Conservation (phyloP, 2,797 vertebrate genomes). For the Poeciliopsis turneri region DNA sequence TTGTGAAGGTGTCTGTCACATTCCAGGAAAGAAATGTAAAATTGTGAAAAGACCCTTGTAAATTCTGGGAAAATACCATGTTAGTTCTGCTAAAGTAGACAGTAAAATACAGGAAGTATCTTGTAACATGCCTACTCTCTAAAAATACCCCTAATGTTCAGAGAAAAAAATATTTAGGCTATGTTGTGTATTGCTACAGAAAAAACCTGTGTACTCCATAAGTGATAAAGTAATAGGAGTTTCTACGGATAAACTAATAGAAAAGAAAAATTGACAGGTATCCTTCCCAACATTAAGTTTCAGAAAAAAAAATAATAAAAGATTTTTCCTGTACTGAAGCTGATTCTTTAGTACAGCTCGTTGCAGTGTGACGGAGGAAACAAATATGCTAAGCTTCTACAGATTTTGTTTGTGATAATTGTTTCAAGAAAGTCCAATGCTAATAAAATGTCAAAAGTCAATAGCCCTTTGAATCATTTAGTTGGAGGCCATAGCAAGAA, state of each 20-base stretch:
- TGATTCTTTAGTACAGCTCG: not conserved
- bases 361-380: not conserved
- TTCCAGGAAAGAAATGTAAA: not conserved
- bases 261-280: not conserved
- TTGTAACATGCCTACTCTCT: not conserved
- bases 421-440: not conserved
- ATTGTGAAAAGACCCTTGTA: not conserved
- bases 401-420: not conserved
- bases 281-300: not conserved
- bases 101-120: not conserved
- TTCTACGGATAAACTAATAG: too few species aligned
- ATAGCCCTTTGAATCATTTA: not conserved
- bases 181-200: not conserved
- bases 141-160: not conserved
- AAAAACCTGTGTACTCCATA: not conserved
- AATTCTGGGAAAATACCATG: not conserved
- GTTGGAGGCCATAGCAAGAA: not conserved
- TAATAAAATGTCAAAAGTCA: not conserved
- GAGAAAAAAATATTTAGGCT: not conserved
- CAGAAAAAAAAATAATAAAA: not conserved
- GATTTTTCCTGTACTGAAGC: not conserved
- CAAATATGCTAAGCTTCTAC: not conserved
- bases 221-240: too few species aligned
- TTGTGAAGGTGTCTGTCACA: not conserved
- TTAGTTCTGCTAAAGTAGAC: not conserved